Base-by-base conservation (phyloP, 2,888 invertebrate genomes). In the Cylindroiulus punctatus region DNA sequence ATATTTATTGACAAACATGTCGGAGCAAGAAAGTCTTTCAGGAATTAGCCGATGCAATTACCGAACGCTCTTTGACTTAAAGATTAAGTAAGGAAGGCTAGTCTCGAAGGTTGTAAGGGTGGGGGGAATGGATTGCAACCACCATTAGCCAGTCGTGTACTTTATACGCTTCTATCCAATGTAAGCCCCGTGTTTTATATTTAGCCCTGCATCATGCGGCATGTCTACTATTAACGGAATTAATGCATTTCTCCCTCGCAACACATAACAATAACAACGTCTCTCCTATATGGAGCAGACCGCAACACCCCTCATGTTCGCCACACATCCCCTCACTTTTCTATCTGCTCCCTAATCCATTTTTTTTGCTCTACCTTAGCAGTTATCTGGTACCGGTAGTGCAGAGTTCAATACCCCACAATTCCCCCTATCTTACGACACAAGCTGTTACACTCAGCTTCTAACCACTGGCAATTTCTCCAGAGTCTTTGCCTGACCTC, bases 11-110 rank as follows among this genome's bases (percentile, higher is more conserved):
- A 76, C 76, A 30, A 76, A 76, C 12, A 76, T 76, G 76, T 76
- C 76, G 76, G 14, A 76, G 76, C 76, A 76, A 76, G 76, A 76
- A 76, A 76, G 76, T 76, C 76, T 76, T 76, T 76, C 76, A 76
- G 76, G 76, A 76, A 76, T 76, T 76, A 76, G 76, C 76, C 30
- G 30, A 76, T 76, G 76, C 76, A 76, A 76, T 76, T 76, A 76
- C 76, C 76, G 76, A 76, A 30, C 76, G 76, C 30, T 76, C 76
- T 76, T 76, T 76, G 76, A 76, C 76, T 76, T 76, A 76, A 26
- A 30, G 76, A 76, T 76, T 76, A 76, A 30, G 30, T 3, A 19
- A 52, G 52, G 3, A 76, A 76, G 76, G 26, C 7, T 22, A 40
- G 22, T 65, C 26, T 19, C 10, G 65, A 10, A 65, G 5, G 26